These are phyloP conservation scores for Procambarus virginalis DNA, from an alignment of 1,140 invertebrate genomes.

Conservation along the genomic window DNA sequence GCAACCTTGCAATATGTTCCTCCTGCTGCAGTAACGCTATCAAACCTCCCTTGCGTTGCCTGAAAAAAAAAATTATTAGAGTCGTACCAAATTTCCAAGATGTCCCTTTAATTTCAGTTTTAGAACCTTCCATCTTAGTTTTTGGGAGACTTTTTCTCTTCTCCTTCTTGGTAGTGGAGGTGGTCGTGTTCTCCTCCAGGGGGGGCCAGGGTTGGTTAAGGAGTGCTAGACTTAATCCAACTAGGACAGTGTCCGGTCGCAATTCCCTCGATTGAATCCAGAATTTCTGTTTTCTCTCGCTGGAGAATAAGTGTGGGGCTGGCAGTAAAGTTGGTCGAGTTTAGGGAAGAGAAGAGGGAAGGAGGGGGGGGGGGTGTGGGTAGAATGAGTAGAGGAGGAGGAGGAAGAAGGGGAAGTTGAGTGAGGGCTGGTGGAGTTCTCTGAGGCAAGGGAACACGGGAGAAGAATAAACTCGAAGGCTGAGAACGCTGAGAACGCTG, in stretches of 20 bases:
- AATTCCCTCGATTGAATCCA: not conserved
- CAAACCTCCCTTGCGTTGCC: too few relatives aligned
- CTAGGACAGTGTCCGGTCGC: not conserved
- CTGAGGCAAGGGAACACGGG: too few relatives aligned
- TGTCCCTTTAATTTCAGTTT: too few relatives aligned
- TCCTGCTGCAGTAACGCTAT: not conserved
- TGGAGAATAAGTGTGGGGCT: not conserved
- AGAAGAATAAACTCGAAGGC: too few relatives aligned
- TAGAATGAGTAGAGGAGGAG: not conserved
- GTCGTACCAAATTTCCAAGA: too few relatives aligned
- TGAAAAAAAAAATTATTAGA: too few relatives aligned
- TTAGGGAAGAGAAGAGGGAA: not conserved
- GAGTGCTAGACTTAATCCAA: not conserved
- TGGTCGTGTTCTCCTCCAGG: too few relatives aligned
- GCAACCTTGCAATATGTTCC: not conserved
- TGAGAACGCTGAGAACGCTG: too few relatives aligned
- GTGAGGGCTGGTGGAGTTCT: too few relatives aligned
- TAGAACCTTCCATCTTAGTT: too few relatives aligned
- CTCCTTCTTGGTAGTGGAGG: too few relatives aligned
- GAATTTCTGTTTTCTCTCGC: constrained; percentile 3
- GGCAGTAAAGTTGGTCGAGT: not conserved
- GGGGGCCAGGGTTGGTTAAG: not conserved
- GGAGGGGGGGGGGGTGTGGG: not conserved
- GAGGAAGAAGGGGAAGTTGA: not conserved
- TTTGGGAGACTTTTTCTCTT: too few relatives aligned